phyloP scores from a whole-genome alignment of 2,797 vertebrate species.

The Sebastes oblongus region DNA sequence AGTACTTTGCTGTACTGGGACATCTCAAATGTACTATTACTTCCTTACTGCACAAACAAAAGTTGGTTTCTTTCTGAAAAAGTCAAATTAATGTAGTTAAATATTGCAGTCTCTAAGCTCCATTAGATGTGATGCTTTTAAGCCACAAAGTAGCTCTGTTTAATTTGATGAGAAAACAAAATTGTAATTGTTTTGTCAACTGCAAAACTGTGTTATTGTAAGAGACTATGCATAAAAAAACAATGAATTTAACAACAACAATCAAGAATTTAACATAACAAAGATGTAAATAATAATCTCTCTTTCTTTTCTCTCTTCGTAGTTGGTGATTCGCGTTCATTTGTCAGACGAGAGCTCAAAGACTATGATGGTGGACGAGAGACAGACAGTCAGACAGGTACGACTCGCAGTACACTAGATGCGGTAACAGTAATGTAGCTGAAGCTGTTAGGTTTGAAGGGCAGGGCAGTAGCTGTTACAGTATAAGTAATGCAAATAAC shows the following conservation, averaged over 20 bases:
- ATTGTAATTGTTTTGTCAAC: not conserved
- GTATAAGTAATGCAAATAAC: too few species aligned
- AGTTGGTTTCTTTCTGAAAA: not conserved
- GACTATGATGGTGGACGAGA: slow-evolving; percentile 99
- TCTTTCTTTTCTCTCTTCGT: slow-evolving; percentile 32
- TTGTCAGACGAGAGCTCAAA: slow-evolving; percentile 99
- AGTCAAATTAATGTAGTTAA: not conserved
- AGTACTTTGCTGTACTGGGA: not conserved
- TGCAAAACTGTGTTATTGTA: not conserved
- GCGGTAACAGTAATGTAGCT: too few species aligned
- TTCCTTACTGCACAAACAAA: not conserved
- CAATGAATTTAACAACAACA: not conserved
- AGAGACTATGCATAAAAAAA: not conserved
- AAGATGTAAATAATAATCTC: slow-evolving; percentile 1
- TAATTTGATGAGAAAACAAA: not conserved
- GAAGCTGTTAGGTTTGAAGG: too few species aligned
- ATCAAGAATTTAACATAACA: not conserved
- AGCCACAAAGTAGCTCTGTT: not conserved
- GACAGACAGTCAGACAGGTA: slow-evolving; percentile 95
- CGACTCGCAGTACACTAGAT: not conserved
- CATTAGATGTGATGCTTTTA: not conserved
- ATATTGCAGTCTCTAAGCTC: not conserved
- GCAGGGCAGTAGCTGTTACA: too few species aligned
- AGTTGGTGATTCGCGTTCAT: slow-evolving; percentile 97
- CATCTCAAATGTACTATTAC: not conserved